Evolutionary conservation across 2,888 invertebrate species (phyloP).

Genomic region (Keiferia lycopersicella): DNA sequence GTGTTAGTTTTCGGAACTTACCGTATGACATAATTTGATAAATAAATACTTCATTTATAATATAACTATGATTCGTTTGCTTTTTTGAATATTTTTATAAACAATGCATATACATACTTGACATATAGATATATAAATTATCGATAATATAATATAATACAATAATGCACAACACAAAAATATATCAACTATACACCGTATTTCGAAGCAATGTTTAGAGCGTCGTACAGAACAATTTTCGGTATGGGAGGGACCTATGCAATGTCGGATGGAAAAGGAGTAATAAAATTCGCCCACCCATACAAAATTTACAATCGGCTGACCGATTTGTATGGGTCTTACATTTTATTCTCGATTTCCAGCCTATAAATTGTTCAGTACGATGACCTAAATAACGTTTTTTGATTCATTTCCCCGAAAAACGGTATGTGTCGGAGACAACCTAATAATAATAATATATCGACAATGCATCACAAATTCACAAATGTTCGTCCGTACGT

Average conservation of each 20-base stretch:
- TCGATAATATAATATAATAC: constrained; percentile 25
- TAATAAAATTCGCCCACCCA: too few species aligned
- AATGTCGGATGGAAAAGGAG: too few species aligned
- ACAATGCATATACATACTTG: constrained; percentile 19
- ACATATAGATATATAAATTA: constrained; percentile 21
- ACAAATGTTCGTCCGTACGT: constrained; percentile 48
- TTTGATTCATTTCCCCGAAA: too few species aligned
- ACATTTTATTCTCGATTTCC: too few species aligned
- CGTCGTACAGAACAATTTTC: too few species aligned
- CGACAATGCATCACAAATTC: constrained; percentile 63
- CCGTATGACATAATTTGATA: constrained; percentile 10
- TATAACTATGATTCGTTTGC: constrained; percentile 16
- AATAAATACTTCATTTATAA: constrained; percentile 15
- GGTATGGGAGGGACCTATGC: too few species aligned
- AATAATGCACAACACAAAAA: constrained; percentile 62
- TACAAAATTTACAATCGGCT: too few species aligned
- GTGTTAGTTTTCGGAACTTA: constrained; percentile 17
- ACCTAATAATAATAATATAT: constrained; percentile 56
- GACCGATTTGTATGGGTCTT: too few species aligned
- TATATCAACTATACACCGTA: constrained; percentile 50
- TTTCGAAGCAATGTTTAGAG: too few species aligned
- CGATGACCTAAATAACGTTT: too few species aligned
- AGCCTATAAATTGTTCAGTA: too few species aligned
- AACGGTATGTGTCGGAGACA: constrained; percentile 55
- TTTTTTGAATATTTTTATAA: constrained; percentile 12